phyloP scores from a whole-genome alignment of 2,113 vertebrate genomes.

The Sclerurus mexicanus region DNA sequence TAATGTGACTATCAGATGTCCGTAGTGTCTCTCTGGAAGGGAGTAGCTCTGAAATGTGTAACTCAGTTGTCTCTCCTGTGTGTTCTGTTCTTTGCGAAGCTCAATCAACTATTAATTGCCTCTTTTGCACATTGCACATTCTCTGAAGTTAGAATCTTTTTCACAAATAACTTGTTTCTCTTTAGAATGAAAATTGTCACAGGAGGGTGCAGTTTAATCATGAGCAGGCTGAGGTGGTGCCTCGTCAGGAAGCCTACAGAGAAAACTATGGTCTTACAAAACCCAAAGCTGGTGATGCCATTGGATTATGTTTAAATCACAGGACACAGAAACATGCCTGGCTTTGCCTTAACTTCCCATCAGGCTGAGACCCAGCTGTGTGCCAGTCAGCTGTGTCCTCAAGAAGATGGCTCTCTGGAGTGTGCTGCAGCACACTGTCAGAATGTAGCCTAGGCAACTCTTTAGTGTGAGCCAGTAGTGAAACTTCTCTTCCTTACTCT shows the following conservation, averaged over 20 bases:
- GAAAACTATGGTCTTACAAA: not conserved
- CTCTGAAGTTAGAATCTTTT: not conserved
- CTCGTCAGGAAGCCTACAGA: not conserved
- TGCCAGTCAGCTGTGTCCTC: not conserved
- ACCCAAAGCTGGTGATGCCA: fast-evolving
- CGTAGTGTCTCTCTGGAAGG: not conserved
- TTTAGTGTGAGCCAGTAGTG: not conserved
- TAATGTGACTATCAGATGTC: constrained; percentile 13
- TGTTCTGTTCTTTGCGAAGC: not conserved
- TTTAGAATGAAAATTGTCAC: not conserved
- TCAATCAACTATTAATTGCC: not conserved
- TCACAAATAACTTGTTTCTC: not conserved
- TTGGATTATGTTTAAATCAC: not conserved
- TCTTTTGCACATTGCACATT: not conserved
- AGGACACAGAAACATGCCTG: not conserved
- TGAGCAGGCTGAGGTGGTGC: not conserved
- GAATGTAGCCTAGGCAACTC: not conserved
- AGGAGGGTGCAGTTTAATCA: not conserved
- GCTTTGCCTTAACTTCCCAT: not conserved
- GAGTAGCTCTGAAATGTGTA: not conserved
- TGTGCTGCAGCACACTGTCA: not conserved
- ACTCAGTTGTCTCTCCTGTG: not conserved
- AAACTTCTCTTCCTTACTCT: not conserved
- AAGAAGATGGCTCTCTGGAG: not conserved
- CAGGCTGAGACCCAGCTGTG: not conserved